These are phyloP conservation scores for crab-eating macaque (Macaca fascicularis) DNA, from an alignment of 2,113 vertebrate genomes.

Conservation along the genomic window T2T-MFA8v1.1 NC_088385.1:57219001-57219500, in stretches of 20 bases:
- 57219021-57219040: not conserved
- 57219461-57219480: no score
- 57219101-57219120: not conserved
- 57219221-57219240: not conserved
- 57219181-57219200: not conserved
- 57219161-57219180: not conserved
- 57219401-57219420: no score
- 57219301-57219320: no score
- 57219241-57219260: not conserved
- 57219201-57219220: not conserved
- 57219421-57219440: no score
- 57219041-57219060: not conserved
- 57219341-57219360: no score
- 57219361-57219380: no score
- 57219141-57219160: not conserved
- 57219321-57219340: no score
- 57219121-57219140: not conserved
- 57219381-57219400: no score
- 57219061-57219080: not conserved
- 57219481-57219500: no score
- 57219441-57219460: accelerated
- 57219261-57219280: not conserved
- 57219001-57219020: not conserved
- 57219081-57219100: not conserved
- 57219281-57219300: not conserved